Base-by-base conservation (phyloP, 2,113 vertebrate species). In the Rousettus leschenaultii region DNA sequence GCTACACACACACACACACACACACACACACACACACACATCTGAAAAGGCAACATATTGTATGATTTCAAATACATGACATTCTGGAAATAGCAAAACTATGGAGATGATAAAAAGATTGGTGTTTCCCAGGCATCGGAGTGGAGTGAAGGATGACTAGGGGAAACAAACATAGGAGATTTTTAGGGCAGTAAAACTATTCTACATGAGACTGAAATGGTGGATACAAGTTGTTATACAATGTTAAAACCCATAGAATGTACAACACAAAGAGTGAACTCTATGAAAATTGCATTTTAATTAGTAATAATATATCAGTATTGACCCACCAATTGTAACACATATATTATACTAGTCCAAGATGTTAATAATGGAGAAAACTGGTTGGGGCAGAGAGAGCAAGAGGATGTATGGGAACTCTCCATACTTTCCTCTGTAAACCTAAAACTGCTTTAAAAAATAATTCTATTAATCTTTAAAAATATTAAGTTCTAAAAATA, bases 391-490 rank as follows among this genome's bases (percentile, higher is more conserved):
- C 5, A 3, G 51, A 43, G 18, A 57, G 21, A 26, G 3, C 4
- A 2, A 38, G n/a, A 0, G 13, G 16, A 0, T 48, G 19, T 9
- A 12, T 0, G 1, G 11, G 13, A 61, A 22, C 35, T 26, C 38
- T 68, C 45, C 26, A 9, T 2, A 14, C 68, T 85, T n/a, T 16
- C n/a, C 18, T 70, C 55, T 33, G 3, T 45, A 55, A 85, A 66
- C 14, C 48, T 16, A 22, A 93, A 71, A 53, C 33, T 8, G 22
- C n/a, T 65, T 48, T 77, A 57, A 74, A 74, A 77, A 59, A 40
- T 45, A 35, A 57, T 28, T 14, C 45, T 51, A 53, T n/a, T 45
- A 16, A 10, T 70, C 89, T 74, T 35, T 19, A 21, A n/a, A 48
- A 18, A 89, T 73, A 57, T 87, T 38, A 74, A 30, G 35, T 30